Base-by-base conservation (phyloP, 2,888 invertebrate genomes). In the Leptogaster cylindrica region DNA sequence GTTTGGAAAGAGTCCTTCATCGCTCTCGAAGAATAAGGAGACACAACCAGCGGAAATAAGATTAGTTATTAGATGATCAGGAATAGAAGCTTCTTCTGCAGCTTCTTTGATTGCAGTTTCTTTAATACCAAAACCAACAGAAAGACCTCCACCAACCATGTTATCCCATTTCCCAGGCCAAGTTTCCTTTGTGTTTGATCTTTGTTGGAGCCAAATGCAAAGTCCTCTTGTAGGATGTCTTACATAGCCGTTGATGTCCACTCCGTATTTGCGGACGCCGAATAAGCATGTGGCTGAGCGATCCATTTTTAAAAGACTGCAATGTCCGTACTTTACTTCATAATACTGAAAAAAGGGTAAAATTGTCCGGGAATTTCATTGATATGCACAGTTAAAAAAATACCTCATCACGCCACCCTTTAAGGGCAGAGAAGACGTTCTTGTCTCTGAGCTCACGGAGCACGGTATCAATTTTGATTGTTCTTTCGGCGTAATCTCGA, bases 101-200 rank as follows among this genome's bases (percentile, higher is more conserved):
- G 95, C 95, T 80, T 97, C 97, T 79, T 96, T 96, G 73, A 91
- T 86, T 31, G 93, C 93, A 58, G 96, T 96, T 82, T 96, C 93
- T 74, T 90, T 83, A 69, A 95, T 90, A 48, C 92, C 91, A 81
- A 89, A 91, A 12, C 95, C 95, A 44, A 93, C 93, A 23, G 93
- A 91, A 58, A 97, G 79, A 2, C 96, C 97, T 63, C 97, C 97
- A 72, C 94, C 93, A 36, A 95, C 95, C 89, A 97, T 94, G 78
- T 95, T 95, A 80, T 97, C 97, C 90, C 94, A 92, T 82, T 92
- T 93, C 39, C 89, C 93, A 69, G 97, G 96, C 92, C 95, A 97
- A 39, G 96, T 96, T 81, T 93, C 93, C 83, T 97, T 97, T 61
- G 91, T 93, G 70, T 89, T 86, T 72, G 95, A 92, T 75, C 97